Percentiles rank a stretch among this genome's conserved stretches.
Evolutionary conservation across 1,140 invertebrate genomes (phyloP).

Genomic region (Metaphire vulgaris): DNA sequence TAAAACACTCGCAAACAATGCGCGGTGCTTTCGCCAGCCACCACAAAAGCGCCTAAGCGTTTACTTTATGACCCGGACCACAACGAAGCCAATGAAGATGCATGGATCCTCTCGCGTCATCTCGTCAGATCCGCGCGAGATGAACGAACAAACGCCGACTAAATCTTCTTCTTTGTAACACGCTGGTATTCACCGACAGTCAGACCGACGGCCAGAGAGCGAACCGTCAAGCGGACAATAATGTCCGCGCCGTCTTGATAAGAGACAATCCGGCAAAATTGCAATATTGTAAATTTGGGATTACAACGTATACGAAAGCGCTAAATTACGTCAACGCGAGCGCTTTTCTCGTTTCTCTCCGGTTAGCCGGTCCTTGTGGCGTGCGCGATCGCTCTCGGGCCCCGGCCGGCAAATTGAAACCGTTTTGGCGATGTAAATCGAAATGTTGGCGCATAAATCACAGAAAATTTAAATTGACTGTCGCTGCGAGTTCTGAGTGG

Average conservation of each 20-base stretch:
- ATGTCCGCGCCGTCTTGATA: background rate
- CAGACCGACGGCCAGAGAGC: background rate
- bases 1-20: too few species aligned
- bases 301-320: background rate
- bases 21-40: too few species aligned
- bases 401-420: background rate
- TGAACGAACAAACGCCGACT: background rate
- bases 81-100: background rate
- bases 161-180: background rate
- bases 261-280: background rate
- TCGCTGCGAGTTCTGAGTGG: background rate
- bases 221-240: background rate
- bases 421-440: background rate
- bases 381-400: background rate
- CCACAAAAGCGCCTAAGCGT: too few species aligned
- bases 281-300: constrained; percentile 3
- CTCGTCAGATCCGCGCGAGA: background rate
- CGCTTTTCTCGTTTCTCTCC: background rate
- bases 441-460: background rate
- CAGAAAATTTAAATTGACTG: constrained; percentile 3
- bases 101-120: background rate
- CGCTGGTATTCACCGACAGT: background rate
- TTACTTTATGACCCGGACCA: too few species aligned
- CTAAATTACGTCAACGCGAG: background rate
- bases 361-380: background rate